Percentiles rank a stretch among this genome's conserved stretches.
phyloP scores from a whole-genome alignment of 2,888 invertebrate species.

The Ormyrus rosae region DNA sequence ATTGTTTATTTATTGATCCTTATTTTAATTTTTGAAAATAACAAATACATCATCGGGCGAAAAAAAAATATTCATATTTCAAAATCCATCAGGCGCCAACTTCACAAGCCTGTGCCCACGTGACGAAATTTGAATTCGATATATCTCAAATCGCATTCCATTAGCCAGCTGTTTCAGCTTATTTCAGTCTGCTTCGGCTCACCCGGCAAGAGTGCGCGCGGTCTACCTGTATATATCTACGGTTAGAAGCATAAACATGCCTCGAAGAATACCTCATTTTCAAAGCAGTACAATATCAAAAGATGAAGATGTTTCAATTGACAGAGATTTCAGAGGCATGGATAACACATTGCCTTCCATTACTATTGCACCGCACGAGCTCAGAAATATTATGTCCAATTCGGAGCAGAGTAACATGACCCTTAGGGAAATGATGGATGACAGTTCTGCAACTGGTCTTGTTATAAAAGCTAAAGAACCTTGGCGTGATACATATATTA shows the following conservation, averaged over 20 bases:
- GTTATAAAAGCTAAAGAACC: conserved; percentile 70
- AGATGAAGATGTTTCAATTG: conserved; percentile 40
- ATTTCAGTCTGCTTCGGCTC: too few relatives aligned
- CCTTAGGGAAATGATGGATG: conserved; percentile 72
- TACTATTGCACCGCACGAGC: conserved; percentile 65
- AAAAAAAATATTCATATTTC: too few relatives aligned
- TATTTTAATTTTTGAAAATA: too few relatives aligned
- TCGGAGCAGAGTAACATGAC: conserved; percentile 66
- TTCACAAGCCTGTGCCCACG: too few relatives aligned
- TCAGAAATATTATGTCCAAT: conserved; percentile 64
- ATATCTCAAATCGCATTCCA: too few relatives aligned
- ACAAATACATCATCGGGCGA: too few relatives aligned
- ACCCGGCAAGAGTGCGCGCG: too few relatives aligned
- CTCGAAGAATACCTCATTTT: conserved; percentile 46
- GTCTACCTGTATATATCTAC: too few relatives aligned
- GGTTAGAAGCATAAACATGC: conserved; percentile 22
- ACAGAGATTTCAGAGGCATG: conserved; percentile 20
- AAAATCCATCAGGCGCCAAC: too few relatives aligned
- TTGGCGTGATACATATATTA: conserved; percentile 68
- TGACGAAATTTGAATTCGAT: too few relatives aligned
- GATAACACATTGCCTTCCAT: conserved; percentile 58
- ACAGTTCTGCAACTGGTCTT: conserved; percentile 69
- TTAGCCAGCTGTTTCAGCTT: too few relatives aligned
- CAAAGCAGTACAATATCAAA: conserved; percentile 1
- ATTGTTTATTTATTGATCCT: too few relatives aligned